These are phyloP conservation scores for Struthio camelus DNA, from an alignment of 2,113 vertebrate species.

Conservation along the genomic window DNA sequence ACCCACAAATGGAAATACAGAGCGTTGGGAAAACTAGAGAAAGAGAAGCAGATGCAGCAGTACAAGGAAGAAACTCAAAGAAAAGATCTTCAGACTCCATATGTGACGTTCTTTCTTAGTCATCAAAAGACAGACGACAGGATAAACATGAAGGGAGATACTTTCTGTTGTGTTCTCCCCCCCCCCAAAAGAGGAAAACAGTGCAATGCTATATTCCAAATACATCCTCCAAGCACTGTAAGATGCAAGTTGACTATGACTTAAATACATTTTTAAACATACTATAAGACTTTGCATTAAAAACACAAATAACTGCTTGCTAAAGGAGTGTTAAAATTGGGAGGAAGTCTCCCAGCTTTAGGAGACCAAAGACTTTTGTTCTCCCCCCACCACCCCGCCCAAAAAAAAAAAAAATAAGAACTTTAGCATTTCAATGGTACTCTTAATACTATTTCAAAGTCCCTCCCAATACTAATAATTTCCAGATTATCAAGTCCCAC, in stretches of 20 bases:
- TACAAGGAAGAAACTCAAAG: constrained; percentile 42
- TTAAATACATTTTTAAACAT: constrained; percentile 14
- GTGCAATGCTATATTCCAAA: neutral
- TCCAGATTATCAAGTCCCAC: neutral
- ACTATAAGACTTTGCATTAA: neutral
- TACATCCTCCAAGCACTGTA: neutral
- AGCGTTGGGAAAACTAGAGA: neutral
- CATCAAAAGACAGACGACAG: constrained; percentile 40
- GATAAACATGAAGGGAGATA: neutral
- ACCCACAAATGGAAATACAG: constrained; percentile 49
- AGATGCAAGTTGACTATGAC: neutral
- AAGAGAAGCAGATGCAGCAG: constrained; percentile 67
- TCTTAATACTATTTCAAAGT: neutral
- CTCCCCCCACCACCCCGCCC: no score
- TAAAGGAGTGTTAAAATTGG: neutral
- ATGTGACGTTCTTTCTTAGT: constrained; percentile 20
- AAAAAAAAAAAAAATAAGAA: neutral
- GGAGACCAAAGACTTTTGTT: neutral
- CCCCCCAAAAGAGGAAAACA: neutral
- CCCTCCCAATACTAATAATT: accelerated
- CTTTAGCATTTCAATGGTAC: neutral
- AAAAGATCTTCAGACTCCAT: constrained; percentile 20
- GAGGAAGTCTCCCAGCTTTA: constrained; percentile 34
- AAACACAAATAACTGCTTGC: constrained; percentile 60
- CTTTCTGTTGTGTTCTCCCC: neutral